These are phyloP conservation scores for Coleophora deauratella DNA, from an alignment of 2,888 invertebrate genomes.

Conservation along the genomic window DNA sequence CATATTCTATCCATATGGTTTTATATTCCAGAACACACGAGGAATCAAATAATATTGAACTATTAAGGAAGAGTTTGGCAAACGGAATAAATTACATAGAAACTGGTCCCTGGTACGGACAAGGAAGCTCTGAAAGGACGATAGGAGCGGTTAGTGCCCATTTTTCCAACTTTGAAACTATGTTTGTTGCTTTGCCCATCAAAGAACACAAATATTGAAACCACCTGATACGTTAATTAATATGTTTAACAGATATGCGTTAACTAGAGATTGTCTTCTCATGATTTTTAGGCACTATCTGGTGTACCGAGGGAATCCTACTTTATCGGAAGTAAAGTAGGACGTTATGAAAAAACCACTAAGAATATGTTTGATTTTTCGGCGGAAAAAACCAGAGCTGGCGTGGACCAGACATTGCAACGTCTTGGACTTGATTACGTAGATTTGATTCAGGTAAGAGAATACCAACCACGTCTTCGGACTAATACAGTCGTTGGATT, in stretches of 20 bases:
- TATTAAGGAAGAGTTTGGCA: constrained; percentile 81
- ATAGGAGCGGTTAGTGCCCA: constrained; percentile 79
- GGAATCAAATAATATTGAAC: constrained; percentile 78
- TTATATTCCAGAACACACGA: constrained; percentile 70
- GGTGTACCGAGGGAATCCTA: constrained; percentile 86
- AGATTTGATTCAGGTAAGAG: constrained; percentile 85
- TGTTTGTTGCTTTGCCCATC: no score
- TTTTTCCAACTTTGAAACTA: no score
- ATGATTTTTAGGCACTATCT: constrained; percentile 77
- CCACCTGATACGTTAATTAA: no score
- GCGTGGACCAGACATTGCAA: constrained; percentile 83
- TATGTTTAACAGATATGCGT: no score
- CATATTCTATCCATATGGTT: not conserved
- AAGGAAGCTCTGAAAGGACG: constrained; percentile 86
- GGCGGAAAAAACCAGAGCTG: constrained; percentile 80
- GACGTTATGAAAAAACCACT: constrained; percentile 83
- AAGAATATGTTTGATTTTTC: constrained; percentile 91
- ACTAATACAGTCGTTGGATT: no score
- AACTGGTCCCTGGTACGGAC: constrained; percentile 94
- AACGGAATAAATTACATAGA: constrained; percentile 93
- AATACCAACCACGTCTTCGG: not conserved
- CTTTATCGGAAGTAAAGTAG: constrained; percentile 94
- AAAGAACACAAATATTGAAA: no score
- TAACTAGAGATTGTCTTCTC: no score
- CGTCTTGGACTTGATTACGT: constrained; percentile 86